A percentile compares a stretch with the other conserved stretches of the same genome.
These are phyloP conservation scores for Psephotus haematonotus DNA, from an alignment of 2,113 vertebrate genomes.

Conservation along the genomic window DNA sequence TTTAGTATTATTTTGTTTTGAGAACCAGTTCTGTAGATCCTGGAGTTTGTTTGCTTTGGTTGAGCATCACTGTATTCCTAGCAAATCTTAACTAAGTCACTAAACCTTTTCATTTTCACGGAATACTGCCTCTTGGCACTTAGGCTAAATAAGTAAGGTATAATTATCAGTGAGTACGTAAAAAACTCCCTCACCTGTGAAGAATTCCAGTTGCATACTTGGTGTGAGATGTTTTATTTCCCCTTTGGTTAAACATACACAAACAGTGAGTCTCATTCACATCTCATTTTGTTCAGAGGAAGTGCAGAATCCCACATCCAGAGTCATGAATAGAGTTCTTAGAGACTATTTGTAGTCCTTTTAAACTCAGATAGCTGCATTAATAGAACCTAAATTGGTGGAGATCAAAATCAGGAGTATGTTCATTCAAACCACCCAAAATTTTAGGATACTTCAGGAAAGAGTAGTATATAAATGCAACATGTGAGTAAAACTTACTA, in stretches of 20 bases:
- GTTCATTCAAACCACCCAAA: not conserved
- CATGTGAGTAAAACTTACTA: not conserved
- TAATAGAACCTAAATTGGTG: not conserved
- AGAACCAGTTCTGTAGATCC: not conserved
- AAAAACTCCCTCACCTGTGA: not conserved
- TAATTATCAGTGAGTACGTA: not conserved
- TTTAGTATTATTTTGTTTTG: not conserved
- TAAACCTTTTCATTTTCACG: not conserved
- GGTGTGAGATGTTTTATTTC: not conserved
- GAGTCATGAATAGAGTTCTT: not conserved
- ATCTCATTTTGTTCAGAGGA: not conserved
- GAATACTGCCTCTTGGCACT: not conserved
- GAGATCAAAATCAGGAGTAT: not conserved
- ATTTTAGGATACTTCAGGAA: not conserved
- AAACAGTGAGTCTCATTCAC: not conserved
- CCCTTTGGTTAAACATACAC: not conserved
- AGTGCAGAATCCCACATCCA: accelerated
- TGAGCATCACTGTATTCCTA: not conserved
- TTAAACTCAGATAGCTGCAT: not conserved
- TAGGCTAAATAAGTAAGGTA: not conserved
- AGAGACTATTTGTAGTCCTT: not conserved
- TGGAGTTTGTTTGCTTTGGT: not conserved
- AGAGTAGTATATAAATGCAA: not conserved
- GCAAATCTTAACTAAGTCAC: not conserved
- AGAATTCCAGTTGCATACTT: not conserved